Conservation (phyloP, 1,140 invertebrate species). For the Psilanteris sp. region DNA sequence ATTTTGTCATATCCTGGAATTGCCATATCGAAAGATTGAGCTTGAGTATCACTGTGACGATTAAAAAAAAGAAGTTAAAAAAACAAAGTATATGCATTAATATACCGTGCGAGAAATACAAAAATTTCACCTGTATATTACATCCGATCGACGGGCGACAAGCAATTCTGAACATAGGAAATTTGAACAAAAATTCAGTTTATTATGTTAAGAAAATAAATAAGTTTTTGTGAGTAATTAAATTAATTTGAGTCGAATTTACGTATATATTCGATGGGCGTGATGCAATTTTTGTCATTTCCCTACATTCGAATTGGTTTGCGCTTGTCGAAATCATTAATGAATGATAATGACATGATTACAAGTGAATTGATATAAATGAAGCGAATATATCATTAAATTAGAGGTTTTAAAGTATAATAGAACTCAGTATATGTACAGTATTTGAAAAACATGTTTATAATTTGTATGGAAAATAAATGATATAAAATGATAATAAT, state of each 20-base stretch:
- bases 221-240: constrained; percentile 23
- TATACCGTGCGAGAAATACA: constrained; percentile 67
- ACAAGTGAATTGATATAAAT: constrained; percentile 78
- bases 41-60: constrained; percentile 75
- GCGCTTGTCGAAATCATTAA: constrained; percentile 68
- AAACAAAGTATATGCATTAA: constrained; percentile 65
- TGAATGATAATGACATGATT: constrained; percentile 78
- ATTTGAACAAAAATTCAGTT: constrained; percentile 19
- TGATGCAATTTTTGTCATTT: constrained; percentile 52
- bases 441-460: constrained; percentile 85
- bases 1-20: constrained; percentile 82
- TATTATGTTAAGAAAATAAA: constrained; percentile 17
- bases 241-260: constrained; percentile 9
- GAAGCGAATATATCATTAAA: constrained; percentile 81
- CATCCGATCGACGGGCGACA: constrained; percentile 61
- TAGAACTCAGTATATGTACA: constrained; percentile 84
- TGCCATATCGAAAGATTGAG: constrained; percentile 83
- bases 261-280: constrained; percentile 13
- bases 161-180: constrained; percentile 2
- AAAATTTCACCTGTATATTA: constrained; percentile 79
- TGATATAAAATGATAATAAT: constrained; percentile 78
- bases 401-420: constrained; percentile 81
- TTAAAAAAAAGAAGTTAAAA: constrained; percentile 12
- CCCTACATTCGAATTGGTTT: constrained; percentile 3
- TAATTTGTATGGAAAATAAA: constrained; percentile 85